Percentiles rank a stretch among this genome's conserved stretches.
Evolutionary conservation across 1,140 invertebrate species (phyloP).

Genomic region (Watersipora subatra): DNA sequence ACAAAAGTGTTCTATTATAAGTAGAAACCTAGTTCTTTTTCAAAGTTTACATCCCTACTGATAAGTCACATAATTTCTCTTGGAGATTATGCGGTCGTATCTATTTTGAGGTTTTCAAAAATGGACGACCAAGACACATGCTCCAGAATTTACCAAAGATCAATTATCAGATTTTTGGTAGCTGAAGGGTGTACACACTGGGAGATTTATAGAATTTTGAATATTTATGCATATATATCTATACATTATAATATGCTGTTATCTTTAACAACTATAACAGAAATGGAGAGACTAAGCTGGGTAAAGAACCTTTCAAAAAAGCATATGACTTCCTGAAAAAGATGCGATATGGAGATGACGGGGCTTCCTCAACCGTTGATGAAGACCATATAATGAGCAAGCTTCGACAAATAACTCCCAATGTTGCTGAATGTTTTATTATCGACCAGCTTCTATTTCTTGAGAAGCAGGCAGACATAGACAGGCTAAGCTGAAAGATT

Average conservation of each 20-base stretch:
- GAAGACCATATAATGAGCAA: constrained; percentile 19
- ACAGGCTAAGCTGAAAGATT: constrained; percentile 1
- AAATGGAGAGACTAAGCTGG: constrained; percentile 30
- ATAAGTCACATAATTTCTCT: too few species aligned
- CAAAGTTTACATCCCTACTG: too few species aligned
- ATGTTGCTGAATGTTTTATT: constrained; percentile 35
- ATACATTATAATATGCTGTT: neutral
- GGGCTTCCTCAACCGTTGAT: constrained; percentile 13
- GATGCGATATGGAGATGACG: constrained; percentile 25
- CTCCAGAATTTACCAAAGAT: too few species aligned
- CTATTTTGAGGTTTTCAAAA: too few species aligned
- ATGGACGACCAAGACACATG: too few species aligned
- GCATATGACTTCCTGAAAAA: constrained; percentile 31
- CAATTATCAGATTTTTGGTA: too few species aligned
- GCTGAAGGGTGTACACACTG: too few species aligned
- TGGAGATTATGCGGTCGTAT: too few species aligned
- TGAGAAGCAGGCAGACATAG: constrained; percentile 24
- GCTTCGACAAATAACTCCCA: constrained; percentile 26
- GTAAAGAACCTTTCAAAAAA: constrained; percentile 27
- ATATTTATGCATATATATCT: too few species aligned
- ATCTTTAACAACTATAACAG: constrained; percentile 14
- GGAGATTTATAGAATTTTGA: too few species aligned
- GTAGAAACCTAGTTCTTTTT: too few species aligned
- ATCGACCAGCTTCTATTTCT: constrained; percentile 39
- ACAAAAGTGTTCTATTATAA: too few species aligned